Base-by-base conservation (phyloP, 2,113 vertebrate species). In the Pipra filicauda region DNA sequence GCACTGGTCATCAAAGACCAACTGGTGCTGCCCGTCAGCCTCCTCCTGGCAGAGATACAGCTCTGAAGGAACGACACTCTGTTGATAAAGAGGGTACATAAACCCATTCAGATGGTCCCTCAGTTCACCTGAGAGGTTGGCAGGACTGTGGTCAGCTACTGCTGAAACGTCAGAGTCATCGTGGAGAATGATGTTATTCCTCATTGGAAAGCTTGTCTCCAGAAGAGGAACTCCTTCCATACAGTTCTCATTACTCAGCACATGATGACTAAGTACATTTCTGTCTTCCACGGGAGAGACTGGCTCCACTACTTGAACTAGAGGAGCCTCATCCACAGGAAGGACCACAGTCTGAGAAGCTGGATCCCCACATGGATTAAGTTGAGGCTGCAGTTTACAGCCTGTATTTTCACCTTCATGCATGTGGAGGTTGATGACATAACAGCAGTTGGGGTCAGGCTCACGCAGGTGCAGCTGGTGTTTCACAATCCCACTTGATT, bases 401-500 rank as follows among this genome's bases (percentile, higher is more conserved):
- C 48, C 20, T 41, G 39, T 13, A 0, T 39, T 39, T 20, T 93
- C 88, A 20, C 75, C 96, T 11, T 98, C 89, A 0, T 55, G 21
- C 24, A 95, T 1, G 15, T 72, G 90, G 75, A 98, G 86, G 11
- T 94, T 91, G 26, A 97, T 15, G 10, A 86, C 55, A 1, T 94
- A 95, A 55, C 66, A 85, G 72, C 76, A 94, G n/a, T 26, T 5
- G 0, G 92, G 91, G 21, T 90, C 49, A 41, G 98, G 95, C 44
- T 98, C 98, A 55, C 1, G 92, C 6, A 98, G 69, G 23, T 98
- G 70, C 24, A 98, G 98, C 43, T 95, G 82, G 30, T 97, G 96
- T 79, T 92, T 96, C 41, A 97, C 21, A 61, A 98, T 98, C 30
- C 97, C 86, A 5, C 73, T 31, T 0, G 51, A 81, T 4, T 91